phyloP scores from a whole-genome alignment of 92 coral and sea anemone species.

The Diadumene lineata region DNA sequence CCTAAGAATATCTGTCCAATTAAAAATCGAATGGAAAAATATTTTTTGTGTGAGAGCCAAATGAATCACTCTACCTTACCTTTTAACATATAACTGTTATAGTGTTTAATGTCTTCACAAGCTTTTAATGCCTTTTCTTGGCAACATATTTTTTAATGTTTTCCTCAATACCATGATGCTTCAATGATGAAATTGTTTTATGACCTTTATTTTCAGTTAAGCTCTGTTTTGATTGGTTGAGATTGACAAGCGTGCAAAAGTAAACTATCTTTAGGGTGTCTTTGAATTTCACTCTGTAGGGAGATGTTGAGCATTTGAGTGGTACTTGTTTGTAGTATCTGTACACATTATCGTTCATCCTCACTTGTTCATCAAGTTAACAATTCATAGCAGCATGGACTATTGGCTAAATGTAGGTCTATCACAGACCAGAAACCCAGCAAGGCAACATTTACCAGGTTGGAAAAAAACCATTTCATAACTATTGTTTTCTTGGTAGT shows the following conservation, averaged over 20 bases:
- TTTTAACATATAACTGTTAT: not conserved
- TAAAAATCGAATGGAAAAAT: not conserved
- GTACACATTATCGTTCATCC: slow-evolving; percentile 17
- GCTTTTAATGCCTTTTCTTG: slow-evolving; percentile 2
- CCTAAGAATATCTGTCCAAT: not conserved
- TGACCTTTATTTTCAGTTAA: slow-evolving; percentile 20
- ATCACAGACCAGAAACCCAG: slow-evolving; percentile 36
- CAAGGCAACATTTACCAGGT: slow-evolving; percentile 45
- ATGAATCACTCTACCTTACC: slow-evolving; percentile 5
- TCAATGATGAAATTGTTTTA: slow-evolving; percentile 23
- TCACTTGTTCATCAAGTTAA: slow-evolving; percentile 24
- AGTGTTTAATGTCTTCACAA: not conserved
- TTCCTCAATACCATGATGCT: slow-evolving; percentile 29
- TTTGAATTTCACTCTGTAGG: slow-evolving; percentile 25
- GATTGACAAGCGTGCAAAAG: not conserved
- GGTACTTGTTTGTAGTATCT: slow-evolving; percentile 11
- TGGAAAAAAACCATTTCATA: not conserved
- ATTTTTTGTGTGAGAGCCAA: not conserved
- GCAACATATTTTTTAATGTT: slow-evolving; percentile 13
- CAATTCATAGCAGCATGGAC: slow-evolving; percentile 27
- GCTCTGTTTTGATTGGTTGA: slow-evolving; percentile 32
- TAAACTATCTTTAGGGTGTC: slow-evolving; percentile 15
- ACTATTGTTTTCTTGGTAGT: slow-evolving; percentile 16
- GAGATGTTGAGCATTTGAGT: slow-evolving; percentile 42
- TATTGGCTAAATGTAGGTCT: slow-evolving; percentile 44